Evolutionary conservation across 2,797 vertebrate genomes (phyloP), one percentile per base, ranked within the genome.

Genomic region (Phoeniculus purpureus): DNA sequence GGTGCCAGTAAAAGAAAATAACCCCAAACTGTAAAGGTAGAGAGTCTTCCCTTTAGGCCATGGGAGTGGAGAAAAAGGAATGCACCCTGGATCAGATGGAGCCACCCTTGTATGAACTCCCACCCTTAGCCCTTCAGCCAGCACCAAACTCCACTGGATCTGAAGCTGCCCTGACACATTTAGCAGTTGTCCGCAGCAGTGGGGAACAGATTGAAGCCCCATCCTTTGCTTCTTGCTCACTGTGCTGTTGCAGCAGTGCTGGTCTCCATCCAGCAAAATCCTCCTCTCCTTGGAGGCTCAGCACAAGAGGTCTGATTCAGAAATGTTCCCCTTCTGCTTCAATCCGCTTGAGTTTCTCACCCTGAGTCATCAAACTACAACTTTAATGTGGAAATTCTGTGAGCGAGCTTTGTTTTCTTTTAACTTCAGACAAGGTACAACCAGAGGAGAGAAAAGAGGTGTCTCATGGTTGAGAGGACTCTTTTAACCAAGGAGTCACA

Each of bases 391-490:
- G 90, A 85, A 96, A 95, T 87, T 95, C 76, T 94, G 84, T 92
- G 95, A 76, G 80, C 91, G 85, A 0, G 2, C 87, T 94, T 93
- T 94, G 76, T 96, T 91, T 95, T 68, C 90, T 95, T 96, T 94
- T 58, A 83, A 78, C 52, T 89, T 90, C 61, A 90, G 81, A 96
- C 95, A 95, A 96, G 94, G 94, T 94, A 94, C 81, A 87, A 89
- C 81, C 62, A 34, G 87, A 76, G 64, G 76, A 77, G 2, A 72
- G 1, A 2, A 14, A 59, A 60, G 26, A 77, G 68, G 76, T 65
- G 72, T 94, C 92, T 96, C 84, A 94, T 94, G 96, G 93, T 95
- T 96, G 96, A 96, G 90, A 95, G 87, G 93, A 90, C 92, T 93
- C 95, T 92, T 96, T 96, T 95, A 90, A 94, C 90, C 96, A 81